A percentile compares a stretch with the other conserved stretches of the same genome.
Evolutionary conservation across 2,113 vertebrate species (phyloP).

Genomic region (Setophaga kirtlandii): DNA sequence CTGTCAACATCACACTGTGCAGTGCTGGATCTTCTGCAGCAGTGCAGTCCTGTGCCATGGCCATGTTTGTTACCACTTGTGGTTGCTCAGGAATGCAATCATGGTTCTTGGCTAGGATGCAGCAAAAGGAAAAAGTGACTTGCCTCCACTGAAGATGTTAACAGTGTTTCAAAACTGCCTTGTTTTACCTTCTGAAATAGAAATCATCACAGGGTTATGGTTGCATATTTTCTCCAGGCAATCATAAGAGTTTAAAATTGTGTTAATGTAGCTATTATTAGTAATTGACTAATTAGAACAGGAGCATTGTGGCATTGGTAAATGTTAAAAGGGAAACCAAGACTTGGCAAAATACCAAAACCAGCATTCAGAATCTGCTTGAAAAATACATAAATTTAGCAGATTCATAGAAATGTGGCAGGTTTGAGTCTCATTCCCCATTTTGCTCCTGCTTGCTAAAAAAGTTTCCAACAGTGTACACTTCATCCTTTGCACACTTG

Average conservation of each 20-base stretch:
- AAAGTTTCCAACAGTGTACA: background rate
- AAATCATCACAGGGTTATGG: background rate
- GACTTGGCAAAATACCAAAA: background rate
- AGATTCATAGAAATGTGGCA: background rate
- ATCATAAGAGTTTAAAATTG: background rate
- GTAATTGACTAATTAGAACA: background rate
- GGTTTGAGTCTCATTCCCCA: rapidly evolving
- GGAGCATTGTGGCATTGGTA: background rate
- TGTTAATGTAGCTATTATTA: background rate
- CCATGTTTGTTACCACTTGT: rapidly evolving
- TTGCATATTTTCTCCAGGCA: background rate
- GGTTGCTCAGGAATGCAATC: background rate
- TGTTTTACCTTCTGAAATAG: background rate
- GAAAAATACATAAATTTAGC: background rate
- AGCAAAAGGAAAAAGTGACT: background rate
- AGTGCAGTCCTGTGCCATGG: background rate
- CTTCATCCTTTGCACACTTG: background rate
- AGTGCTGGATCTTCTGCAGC: background rate
- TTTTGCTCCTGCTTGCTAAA: background rate
- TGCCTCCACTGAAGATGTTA: background rate
- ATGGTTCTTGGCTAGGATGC: background rate
- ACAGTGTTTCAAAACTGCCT: background rate
- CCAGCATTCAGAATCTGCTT: background rate
- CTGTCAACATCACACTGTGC: rapidly evolving
- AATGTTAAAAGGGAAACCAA: background rate